Base-by-base conservation (phyloP, 1,140 invertebrate genomes). In the Oedothorax gibbosus region DNA sequence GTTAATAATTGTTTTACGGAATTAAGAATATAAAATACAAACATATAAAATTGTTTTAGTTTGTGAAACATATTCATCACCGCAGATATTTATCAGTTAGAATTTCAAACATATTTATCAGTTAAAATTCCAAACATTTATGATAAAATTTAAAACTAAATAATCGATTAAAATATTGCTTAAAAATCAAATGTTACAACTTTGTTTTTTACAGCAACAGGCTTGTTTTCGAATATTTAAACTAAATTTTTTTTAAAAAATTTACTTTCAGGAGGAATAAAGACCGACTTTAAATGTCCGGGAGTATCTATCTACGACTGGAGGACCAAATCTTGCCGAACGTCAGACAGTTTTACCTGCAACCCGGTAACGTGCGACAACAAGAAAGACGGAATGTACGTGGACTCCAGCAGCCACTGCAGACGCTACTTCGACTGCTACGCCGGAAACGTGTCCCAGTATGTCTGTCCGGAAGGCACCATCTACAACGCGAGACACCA, bases 371-470 rank as follows among this genome's bases (percentile, higher is more conserved):
- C 73, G 8, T 87, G 86, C 18, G 20, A 56, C 10, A 51, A 69
- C 14, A 84, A 80, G 53, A 18, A 72, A 35, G 81, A 87, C 62
- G 86, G 86, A 5, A 56, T 80, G 4, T 81, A 86, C 20, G 49
- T 76, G 11, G 79, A 86, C 62, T 78, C 69, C 0, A 51, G 20
- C 2, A 75, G 57, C 50, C 60, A 71, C 15, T 84, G 79, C 20
- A 65, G 50, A 49, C 50, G 80, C 2, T 87, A 86, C 57, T 87
- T 77, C 20, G 20, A 69, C 20, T 87, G 78, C 87, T 88, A 90
- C 9, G 89, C 89, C 49, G 92, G 92, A 0, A 90, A 91, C 77
- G 92, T 92, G 85, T 90, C 91, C 0, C 90, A 91, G 21, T 93
- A 92, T 87, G 89, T 92, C 49, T 93, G 92, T 85, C 89, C 91